These are phyloP conservation scores for Callitettix versicolor DNA, from an alignment of 1,140 invertebrate genomes.

Conservation along the genomic window DNA sequence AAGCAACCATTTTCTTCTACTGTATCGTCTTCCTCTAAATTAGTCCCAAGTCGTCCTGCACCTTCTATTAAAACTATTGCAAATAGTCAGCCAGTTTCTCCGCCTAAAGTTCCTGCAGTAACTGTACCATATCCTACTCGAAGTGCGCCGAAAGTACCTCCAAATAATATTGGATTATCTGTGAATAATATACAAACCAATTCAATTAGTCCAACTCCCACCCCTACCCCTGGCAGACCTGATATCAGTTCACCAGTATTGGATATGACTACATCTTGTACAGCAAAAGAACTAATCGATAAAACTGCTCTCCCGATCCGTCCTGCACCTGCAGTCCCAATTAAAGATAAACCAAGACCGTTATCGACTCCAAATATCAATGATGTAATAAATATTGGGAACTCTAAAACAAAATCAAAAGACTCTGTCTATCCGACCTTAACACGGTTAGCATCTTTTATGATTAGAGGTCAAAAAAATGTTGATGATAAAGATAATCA, in stretches of 20 bases:
- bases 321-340: slow-evolving; percentile 16
- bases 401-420: slow-evolving; percentile 3
- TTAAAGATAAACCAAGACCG: slow-evolving; percentile 23
- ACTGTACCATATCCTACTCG: slow-evolving; percentile 9
- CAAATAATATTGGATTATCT: neutral
- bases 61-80: neutral
- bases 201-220: slow-evolving; percentile 46
- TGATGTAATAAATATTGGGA: neutral
- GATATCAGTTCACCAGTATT: slow-evolving; percentile 69
- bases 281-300: slow-evolving; percentile 53
- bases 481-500: slow-evolving; percentile 10
- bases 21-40: neutral
- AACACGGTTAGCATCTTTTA: slow-evolving; percentile 63
- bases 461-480: slow-evolving; percentile 41
- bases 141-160: slow-evolving; percentile 17
- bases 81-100: slow-evolving; percentile 4
- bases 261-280: slow-evolving; percentile 59
- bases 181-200: slow-evolving; percentile 24
- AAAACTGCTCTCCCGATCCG: slow-evolving; percentile 31
- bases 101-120: slow-evolving; percentile 13
- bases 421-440: slow-evolving; percentile 32
- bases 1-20: slow-evolving; percentile 26
- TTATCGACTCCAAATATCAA: neutral
- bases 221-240: slow-evolving; percentile 48
- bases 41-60: slow-evolving; percentile 8